phyloP scores from a whole-genome alignment of 2,888 invertebrate genomes.

The Hydraecia micacea region DNA sequence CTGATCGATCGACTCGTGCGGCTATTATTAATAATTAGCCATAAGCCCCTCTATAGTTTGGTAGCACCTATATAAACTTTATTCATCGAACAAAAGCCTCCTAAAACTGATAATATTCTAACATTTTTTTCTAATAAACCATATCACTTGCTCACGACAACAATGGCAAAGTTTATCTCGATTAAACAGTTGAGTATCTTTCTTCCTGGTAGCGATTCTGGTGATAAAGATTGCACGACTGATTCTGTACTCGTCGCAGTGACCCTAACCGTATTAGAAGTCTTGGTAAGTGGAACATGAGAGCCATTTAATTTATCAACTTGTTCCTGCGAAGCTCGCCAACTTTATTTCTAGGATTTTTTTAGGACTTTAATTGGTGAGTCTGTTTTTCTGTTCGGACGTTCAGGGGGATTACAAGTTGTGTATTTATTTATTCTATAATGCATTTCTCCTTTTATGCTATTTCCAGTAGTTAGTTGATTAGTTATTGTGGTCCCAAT shows the following conservation, averaged over 20 bases:
- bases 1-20: background rate
- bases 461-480: background rate
- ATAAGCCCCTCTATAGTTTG: background rate
- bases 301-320: conserved; percentile 68
- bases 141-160: conserved; percentile 64
- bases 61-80: background rate
- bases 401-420: background rate
- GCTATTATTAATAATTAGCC: background rate
- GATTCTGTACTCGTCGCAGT: conserved; percentile 70
- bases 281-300: conserved; percentile 69
- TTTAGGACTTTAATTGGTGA: conserved; percentile 35
- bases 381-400: conserved; percentile 16
- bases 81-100: background rate
- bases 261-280: conserved; percentile 71
- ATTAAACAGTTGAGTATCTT: conserved; percentile 76
- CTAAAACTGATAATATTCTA: conserved; percentile 19
- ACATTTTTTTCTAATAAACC: conserved; percentile 49
- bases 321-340: conserved; percentile 41
- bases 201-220: conserved; percentile 73
- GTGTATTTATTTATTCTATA: background rate
- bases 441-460: background rate
- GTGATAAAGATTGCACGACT: conserved; percentile 80
- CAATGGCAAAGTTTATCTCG: conserved; percentile 80
- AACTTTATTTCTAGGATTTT: conserved; percentile 55
- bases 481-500: background rate